These are phyloP conservation scores for Ditylenchus dipsaci DNA, from an alignment of 1,140 invertebrate genomes.

Conservation along the genomic window DNA sequence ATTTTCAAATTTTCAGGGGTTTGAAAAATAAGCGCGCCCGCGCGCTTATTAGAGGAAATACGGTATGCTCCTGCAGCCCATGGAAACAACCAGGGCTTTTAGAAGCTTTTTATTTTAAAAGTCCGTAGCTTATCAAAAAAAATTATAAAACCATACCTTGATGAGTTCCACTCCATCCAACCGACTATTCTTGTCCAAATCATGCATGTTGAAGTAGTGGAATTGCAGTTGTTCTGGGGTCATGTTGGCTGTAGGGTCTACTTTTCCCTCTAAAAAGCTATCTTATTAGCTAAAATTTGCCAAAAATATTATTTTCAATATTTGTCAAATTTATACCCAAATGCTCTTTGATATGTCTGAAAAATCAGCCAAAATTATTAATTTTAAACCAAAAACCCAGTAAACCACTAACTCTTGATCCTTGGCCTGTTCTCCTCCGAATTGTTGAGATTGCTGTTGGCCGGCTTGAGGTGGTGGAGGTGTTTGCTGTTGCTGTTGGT, in stretches of 20 bases:
- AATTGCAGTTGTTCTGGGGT: conserved; percentile 63
- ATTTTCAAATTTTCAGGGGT: no score
- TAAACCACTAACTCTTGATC: conserved; percentile 48
- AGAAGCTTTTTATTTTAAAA: no score
- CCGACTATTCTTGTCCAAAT: conserved; percentile 56
- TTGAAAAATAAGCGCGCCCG: no score
- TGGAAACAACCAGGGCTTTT: no score
- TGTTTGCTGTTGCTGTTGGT: conserved; percentile 30
- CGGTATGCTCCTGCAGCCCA: no score
- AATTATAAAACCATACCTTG: not conserved
- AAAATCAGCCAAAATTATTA: conserved; percentile 31
- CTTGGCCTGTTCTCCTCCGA: conserved; percentile 55
- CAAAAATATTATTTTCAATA: not conserved
- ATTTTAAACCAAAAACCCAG: conserved; percentile 16
- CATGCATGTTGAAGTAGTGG: conserved; percentile 63
- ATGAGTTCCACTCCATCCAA: conserved; percentile 33
- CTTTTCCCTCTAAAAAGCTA: conserved; percentile 55
- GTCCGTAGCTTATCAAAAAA: no score
- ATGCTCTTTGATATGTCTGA: conserved; percentile 63
- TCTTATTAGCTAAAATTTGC: not conserved
- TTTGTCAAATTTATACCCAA: conserved; percentile 36
- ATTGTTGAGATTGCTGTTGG: conserved; percentile 38
- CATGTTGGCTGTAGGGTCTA: conserved; percentile 58
- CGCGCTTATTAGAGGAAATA: no score
- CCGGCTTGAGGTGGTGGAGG: conserved; percentile 19